A percentile compares a stretch with the other conserved stretches of the same genome.
Conservation (phyloP, 2,797 vertebrate genomes). For the Dendrocincla fuliginosa region DNA sequence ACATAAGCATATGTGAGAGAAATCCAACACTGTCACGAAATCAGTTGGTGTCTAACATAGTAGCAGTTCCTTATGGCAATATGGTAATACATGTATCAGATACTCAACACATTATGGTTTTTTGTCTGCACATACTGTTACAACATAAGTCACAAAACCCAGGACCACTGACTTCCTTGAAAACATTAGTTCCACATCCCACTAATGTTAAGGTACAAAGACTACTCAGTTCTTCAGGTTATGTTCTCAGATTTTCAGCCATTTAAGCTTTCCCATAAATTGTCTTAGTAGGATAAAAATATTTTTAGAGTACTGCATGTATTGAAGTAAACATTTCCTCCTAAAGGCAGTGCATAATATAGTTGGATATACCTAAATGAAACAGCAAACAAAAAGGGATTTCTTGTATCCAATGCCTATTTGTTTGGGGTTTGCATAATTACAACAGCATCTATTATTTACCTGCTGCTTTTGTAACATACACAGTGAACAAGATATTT, state of each 20-base stretch:
- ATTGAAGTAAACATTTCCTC: not conserved
- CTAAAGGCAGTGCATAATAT: not conserved
- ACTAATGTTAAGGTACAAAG: not conserved
- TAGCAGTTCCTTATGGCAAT: constrained; percentile 80
- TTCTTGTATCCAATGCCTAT: not conserved
- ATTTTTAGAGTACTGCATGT: not conserved
- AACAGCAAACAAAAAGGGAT: not conserved
- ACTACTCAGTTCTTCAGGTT: not conserved
- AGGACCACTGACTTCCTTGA: constrained; percentile 35
- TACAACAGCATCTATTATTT: not conserved
- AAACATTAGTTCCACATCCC: constrained; percentile 1
- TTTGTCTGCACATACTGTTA: constrained; percentile 73
- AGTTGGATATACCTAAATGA: not conserved
- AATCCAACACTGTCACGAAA: constrained; percentile 81
- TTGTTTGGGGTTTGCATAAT: not conserved
- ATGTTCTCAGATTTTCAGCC: not conserved
- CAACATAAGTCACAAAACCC: constrained; percentile 47
- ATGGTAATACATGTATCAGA: constrained; percentile 76
- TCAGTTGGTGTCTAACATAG: constrained; percentile 82
- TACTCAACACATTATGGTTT: constrained; percentile 76
- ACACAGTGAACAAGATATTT: not conserved
- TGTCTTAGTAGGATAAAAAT: not conserved
- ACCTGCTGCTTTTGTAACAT: not conserved
- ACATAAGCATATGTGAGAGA: constrained; percentile 85
- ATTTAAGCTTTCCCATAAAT: not conserved